Percentiles rank a stretch among this genome's conserved stretches.
phyloP scores from a whole-genome alignment of 2,888 invertebrate genomes.

The Xanthia togata region DNA sequence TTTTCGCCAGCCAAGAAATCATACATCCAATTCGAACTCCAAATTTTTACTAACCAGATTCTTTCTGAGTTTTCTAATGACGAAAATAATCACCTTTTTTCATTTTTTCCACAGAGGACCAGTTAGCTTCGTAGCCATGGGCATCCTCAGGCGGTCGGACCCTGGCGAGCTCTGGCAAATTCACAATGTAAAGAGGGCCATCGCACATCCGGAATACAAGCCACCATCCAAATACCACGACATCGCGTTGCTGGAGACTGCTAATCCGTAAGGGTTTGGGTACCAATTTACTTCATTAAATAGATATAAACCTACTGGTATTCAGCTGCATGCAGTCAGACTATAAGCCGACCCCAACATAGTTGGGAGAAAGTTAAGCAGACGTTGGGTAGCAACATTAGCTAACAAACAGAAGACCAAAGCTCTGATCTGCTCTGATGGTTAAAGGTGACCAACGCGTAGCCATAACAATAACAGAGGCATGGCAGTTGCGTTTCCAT shows the following conservation, averaged over 20 bases:
- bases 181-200: constrained; percentile 28
- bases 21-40: no score
- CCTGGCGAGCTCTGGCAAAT: constrained; percentile 48
- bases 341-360: no score
- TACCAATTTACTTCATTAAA: background rate
- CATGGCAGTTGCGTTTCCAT: no score
- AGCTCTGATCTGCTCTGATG: no score
- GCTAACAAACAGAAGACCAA: no score
- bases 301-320: background rate
- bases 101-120: constrained; percentile 39
- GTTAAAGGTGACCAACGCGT: no score
- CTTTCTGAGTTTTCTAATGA: background rate
- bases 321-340: no score
- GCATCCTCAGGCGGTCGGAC: constrained; percentile 55
- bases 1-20: no score
- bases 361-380: no score
- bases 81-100: background rate
- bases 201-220: constrained; percentile 43
- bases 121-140: constrained; percentile 47
- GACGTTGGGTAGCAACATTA: no score
- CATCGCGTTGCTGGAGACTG: constrained; percentile 51
- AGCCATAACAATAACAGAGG: no score
- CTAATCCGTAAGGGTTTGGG: constrained; percentile 36
- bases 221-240: constrained; percentile 57
- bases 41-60: background rate